Conservation (phyloP, 2,797 vertebrate species). For the Columba guinea region DNA sequence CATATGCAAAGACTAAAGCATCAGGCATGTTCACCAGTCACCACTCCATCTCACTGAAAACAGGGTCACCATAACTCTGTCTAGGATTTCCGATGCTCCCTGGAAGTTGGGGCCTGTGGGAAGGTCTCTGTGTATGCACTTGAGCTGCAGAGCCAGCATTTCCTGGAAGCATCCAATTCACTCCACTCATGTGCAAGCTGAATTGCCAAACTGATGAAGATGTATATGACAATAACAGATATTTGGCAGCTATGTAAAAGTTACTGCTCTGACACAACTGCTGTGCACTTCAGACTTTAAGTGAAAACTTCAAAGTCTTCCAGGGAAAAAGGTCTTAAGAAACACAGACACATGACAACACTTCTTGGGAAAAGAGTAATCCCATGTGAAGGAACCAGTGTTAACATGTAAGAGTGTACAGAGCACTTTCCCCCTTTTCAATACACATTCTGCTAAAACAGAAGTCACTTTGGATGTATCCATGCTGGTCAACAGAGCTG, state of each 20-base stretch:
- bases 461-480: background rate
- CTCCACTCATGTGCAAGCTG: background rate
- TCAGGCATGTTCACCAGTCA: background rate
- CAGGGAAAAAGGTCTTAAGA: background rate
- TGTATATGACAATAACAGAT: background rate
- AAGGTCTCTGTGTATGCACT: background rate
- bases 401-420: background rate
- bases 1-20: constrained; percentile 9
- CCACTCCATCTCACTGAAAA: background rate
- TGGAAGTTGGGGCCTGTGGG: background rate
- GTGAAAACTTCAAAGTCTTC: background rate
- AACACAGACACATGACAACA: background rate
- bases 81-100: background rate
- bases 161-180: background rate
- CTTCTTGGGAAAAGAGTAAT: background rate
- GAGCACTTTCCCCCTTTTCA: background rate
- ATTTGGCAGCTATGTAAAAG: background rate
- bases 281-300: background rate
- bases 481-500: background rate
- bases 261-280: background rate
- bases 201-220: background rate
- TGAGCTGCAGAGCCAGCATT: background rate
- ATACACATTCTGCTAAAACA: rapidly evolving
- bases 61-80: background rate
- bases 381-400: rapidly evolving